Percentiles rank a stretch among this genome's conserved stretches.
phyloP scores from a whole-genome alignment of 2,797 vertebrate species.

The Aulostomus chinensis region DNA sequence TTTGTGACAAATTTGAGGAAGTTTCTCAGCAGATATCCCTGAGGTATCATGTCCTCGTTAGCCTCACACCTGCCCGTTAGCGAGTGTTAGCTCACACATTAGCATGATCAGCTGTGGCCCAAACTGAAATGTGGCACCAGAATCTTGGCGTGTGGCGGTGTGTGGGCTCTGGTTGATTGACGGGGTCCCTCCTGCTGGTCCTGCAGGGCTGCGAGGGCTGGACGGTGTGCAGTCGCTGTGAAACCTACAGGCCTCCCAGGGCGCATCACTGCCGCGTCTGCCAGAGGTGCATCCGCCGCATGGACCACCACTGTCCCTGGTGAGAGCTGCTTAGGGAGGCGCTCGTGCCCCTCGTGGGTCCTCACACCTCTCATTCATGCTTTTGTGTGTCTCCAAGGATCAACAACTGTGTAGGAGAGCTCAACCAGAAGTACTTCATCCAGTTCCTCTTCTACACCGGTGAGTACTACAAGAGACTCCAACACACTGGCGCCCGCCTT shows the following conservation, averaged over 20 bases:
- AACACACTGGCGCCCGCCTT: no score
- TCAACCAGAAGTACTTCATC: constrained; percentile 89
- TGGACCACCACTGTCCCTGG: constrained; percentile 89
- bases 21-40: no score
- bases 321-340: no score
- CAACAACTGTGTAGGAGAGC: constrained; percentile 85
- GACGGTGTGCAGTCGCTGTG: constrained; percentile 85
- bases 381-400: constrained; percentile 75
- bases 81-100: no score
- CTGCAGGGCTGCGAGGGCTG: constrained; percentile 83
- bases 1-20: no score
- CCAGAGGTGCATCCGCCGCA: constrained; percentile 84
- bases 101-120: no score
- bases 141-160: no score
- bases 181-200: neutral
- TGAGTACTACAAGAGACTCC: no score
- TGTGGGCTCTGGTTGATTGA: neutral
- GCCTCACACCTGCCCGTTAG: no score
- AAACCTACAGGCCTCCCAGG: constrained; percentile 83
- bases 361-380: neutral
- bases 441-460: constrained; percentile 88
- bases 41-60: no score
- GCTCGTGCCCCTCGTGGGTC: constrained; percentile 84
- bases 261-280: constrained; percentile 83
- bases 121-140: no score